Evolutionary conservation across 2,113 vertebrate species (phyloP).

Genomic region (Dolichotis patagonum): DNA sequence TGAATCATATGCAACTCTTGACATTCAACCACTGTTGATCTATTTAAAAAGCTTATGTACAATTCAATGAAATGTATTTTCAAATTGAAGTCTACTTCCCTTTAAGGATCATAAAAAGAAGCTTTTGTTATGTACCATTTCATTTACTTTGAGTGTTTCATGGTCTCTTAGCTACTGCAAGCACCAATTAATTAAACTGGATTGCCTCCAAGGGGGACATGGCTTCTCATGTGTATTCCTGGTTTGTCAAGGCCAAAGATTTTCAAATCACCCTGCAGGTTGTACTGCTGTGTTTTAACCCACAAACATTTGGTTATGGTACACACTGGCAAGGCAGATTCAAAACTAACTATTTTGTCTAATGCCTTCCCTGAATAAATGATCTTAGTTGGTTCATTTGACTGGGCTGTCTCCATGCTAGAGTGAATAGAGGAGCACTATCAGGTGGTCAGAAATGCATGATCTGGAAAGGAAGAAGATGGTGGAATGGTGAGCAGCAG

Average conservation of each 20-base stretch:
- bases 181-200: constrained; percentile 48
- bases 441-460: neutral
- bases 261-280: neutral
- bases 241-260: neutral
- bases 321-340: neutral
- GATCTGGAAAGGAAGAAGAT: neutral
- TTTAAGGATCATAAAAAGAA: constrained; percentile 29
- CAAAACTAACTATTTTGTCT: neutral
- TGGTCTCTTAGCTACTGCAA: neutral
- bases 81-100: neutral
- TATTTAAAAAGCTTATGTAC: neutral
- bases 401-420: neutral
- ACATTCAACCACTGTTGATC: neutral
- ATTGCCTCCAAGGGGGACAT: constrained; percentile 26
- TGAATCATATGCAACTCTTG: neutral
- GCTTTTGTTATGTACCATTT: neutral
- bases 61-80: neutral
- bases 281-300: neutral
- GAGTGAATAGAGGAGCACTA: neutral
- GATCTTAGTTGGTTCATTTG: neutral
- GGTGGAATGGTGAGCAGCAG: neutral
- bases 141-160: neutral
- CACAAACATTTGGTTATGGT: neutral
- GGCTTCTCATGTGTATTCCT: neutral
- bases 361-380: constrained; percentile 21